Evolutionary conservation across 2,797 vertebrate species (phyloP).

Genomic region (Pogoniulus pusillus): DNA sequence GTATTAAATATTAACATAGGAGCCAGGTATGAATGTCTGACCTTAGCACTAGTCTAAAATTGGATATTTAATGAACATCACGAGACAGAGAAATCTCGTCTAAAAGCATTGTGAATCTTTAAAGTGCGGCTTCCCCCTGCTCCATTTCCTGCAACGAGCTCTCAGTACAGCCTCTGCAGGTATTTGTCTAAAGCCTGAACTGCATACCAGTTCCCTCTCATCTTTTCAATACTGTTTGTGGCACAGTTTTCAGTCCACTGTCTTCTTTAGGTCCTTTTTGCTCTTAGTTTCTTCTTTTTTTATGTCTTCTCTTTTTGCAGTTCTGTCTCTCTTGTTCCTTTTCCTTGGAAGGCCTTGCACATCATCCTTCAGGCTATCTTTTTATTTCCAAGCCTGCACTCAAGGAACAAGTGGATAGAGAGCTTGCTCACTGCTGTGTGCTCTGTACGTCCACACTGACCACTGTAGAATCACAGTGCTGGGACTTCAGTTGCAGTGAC

Average conservation of each 20-base stretch:
- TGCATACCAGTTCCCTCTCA: background rate
- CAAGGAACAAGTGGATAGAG: background rate
- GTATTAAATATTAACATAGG: slow-evolving; percentile 37
- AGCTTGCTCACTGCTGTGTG: background rate
- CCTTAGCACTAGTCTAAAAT: background rate
- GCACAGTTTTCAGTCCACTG: background rate
- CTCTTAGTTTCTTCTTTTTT: background rate
- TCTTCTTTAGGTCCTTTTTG: background rate
- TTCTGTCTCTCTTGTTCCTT: background rate
- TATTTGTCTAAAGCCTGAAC: background rate
- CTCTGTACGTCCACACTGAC: background rate
- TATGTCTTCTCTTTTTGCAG: background rate
- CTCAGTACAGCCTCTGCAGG: background rate
- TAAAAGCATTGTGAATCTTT: slow-evolving; percentile 29
- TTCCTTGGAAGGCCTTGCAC: background rate
- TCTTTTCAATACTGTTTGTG: background rate
- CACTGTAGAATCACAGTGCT: background rate
- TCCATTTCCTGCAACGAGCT: background rate
- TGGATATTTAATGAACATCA: slow-evolving; percentile 26
- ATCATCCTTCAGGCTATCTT: background rate
- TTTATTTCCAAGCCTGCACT: background rate
- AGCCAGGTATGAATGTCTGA: background rate
- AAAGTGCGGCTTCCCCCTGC: background rate
- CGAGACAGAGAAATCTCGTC: slow-evolving; percentile 7
- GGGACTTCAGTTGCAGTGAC: background rate